Evolutionary conservation across 53 echinoderm and acorn worm species (phyloP), one percentile per base, ranked within the genome.

Genomic region (Arbacia lixula): DNA sequence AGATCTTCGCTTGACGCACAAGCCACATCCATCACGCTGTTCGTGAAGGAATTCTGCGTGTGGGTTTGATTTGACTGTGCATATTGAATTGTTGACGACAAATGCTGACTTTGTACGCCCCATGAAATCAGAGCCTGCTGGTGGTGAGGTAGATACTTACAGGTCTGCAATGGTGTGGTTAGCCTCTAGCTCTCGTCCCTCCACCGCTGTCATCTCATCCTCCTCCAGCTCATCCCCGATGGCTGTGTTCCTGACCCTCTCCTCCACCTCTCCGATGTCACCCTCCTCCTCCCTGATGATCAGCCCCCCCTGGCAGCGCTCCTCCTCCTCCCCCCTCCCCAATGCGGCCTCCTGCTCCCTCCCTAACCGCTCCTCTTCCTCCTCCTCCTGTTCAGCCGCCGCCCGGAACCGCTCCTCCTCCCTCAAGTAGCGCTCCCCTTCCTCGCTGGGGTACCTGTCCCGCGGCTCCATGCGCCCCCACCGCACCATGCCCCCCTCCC

Each of bases 141-240:
- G n/a, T n/a, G n/a, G n/a, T n/a, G n/a, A n/a, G n/a, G n/a, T n/a
- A n/a, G 42, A 35, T 58, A 77, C 78, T 77, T 40, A 77, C 78
- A 77, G 58, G 33, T 58, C 78, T 31, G 16, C 78, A 16, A 77
- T 58, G 2, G 57, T 6, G 58, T 58, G 55, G 40, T 58, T 57
- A 1, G 49, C 37, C 28, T 26, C 78, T 2, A 37, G 57, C 31
- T 39, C 60, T 9, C 17, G 53, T 2, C 31, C 53, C 43, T 46
- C 40, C 29, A 38, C 78, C 55, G 35, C 78, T 16, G 56, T 58
- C 57, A 77, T 58, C 58, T 26, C 78, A 56, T 63, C 82, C 4
- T 63, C 63, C 22, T 53, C 75, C 64, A 63, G 40, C 82, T 43
- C 82, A 81, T 81, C 78, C 31, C 60, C 78, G 22, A 77, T 77